Conservation (phyloP, 2,113 vertebrate species). For the Xiphias gladius region DNA sequence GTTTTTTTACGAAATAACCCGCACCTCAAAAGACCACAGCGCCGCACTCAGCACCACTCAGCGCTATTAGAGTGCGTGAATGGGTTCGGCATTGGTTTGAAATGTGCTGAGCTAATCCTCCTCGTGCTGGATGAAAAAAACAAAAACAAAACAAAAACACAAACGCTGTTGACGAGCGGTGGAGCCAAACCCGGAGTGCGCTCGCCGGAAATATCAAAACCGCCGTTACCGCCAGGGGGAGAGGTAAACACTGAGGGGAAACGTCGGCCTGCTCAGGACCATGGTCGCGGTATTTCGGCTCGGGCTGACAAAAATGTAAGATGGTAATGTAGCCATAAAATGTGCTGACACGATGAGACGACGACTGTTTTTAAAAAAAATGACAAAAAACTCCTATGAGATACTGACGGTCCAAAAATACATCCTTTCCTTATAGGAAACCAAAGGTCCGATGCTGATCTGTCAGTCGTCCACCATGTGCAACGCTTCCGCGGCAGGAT, state of each 20-base stretch:
- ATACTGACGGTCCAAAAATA: no score
- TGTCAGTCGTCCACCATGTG: no score
- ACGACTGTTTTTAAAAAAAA: no score
- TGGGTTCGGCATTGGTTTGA: slow-evolving; percentile 11
- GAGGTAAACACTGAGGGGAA: not conserved
- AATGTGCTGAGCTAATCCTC: slow-evolving; percentile 58
- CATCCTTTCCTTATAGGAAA: no score
- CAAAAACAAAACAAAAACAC: not conserved
- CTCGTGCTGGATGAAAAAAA: slow-evolving; percentile 1
- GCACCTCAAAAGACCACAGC: slow-evolving; percentile 26
- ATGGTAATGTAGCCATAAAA: no score
- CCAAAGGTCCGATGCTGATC: no score
- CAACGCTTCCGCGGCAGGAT: no score
- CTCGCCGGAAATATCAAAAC: slow-evolving; percentile 9
- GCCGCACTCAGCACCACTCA: slow-evolving; percentile 37
- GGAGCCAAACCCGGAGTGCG: not conserved
- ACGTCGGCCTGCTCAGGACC: no score
- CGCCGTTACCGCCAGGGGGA: not conserved
- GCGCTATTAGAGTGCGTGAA: not conserved
- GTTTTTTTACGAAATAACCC: slow-evolving; percentile 31
- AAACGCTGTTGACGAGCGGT: slow-evolving; percentile 17
- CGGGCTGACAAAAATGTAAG: no score
- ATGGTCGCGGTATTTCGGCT: no score
- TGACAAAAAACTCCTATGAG: no score
- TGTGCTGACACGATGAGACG: no score